Evolutionary conservation across 1,140 invertebrate genomes (phyloP).

Genomic region (Drosophila pruinosa): DNA sequence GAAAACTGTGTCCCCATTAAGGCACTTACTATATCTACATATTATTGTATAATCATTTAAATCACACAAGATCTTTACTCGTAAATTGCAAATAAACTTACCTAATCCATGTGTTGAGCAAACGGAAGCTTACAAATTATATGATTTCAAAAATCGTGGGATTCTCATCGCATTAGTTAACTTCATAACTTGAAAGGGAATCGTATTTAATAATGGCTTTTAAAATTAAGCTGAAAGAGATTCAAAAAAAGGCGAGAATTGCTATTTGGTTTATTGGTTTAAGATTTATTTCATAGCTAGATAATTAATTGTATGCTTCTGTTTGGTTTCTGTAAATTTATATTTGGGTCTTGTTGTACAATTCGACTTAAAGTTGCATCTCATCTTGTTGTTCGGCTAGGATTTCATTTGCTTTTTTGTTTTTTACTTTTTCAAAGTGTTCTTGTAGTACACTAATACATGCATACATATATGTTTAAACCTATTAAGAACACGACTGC

Average conservation of each 20-base stretch:
- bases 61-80: slow-evolving; percentile 32
- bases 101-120: slow-evolving; percentile 43
- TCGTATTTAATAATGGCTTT: too few species aligned
- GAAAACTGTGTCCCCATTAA: slow-evolving; percentile 3
- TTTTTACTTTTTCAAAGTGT: slow-evolving; percentile 33
- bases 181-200: too few species aligned
- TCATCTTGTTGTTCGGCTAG: slow-evolving; percentile 14
- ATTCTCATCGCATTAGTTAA: too few species aligned
- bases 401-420: slow-evolving; percentile 7
- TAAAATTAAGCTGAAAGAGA: too few species aligned
- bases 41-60: slow-evolving; percentile 3
- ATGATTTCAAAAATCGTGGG: too few species aligned
- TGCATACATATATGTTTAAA: slow-evolving; percentile 2
- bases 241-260: too few species aligned
- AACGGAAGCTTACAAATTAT: slow-evolving; percentile 2
- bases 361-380: slow-evolving; percentile 17
- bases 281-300: slow-evolving; percentile 14
- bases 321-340: not conserved
- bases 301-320: slow-evolving; percentile 9
- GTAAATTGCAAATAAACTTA: slow-evolving; percentile 44
- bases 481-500: slow-evolving; percentile 35
- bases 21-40: slow-evolving; percentile 8
- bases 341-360: slow-evolving; percentile 33
- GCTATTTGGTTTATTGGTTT: slow-evolving; percentile 9
- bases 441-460: slow-evolving; percentile 2